Evolutionary conservation across 2,113 vertebrate genomes (phyloP), one percentile per base, ranked within the genome.

Genomic region (Camelus bactrianus): DNA sequence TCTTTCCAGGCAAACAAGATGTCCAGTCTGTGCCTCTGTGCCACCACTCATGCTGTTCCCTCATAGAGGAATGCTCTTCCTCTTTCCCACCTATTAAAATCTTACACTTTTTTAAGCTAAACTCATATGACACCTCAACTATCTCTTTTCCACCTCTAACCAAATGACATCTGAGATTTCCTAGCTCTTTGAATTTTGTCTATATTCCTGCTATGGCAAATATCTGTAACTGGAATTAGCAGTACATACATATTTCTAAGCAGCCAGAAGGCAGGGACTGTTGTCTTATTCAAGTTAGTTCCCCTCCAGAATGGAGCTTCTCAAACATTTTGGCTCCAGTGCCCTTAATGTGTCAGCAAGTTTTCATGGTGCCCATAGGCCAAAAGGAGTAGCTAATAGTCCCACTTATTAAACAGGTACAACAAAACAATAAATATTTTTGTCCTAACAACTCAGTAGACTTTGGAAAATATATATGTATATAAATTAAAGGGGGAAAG

Each of bases 181-280:
- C n/a, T 19, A 62, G 14, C 20, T 92, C 15, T 73, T 93, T 85
- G 32, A 84, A 62, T 88, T 95, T 70, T 48, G 22, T 89, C 69
- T 90, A 5, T 67, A 62, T 42, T 67, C 30, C 3, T 70, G 5
- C 54, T 58, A 95, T 38, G 64, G 38, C 3, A 79, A 70, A 65
- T 69, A 60, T 24, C 72, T 58, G 72, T 70, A 50, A 42, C 9
- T 38, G 20, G 64, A 28, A 14, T 92, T 56, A 73, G n/a, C 17
- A 60, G 5, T 42, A 54, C 17, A 9, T 77, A 48, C 3, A n/a
- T 80, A 15, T 93, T 46, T 93, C 50, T 93, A 67, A 93, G 70
- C 4, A 70, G 28, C 12, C 20, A 14, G 52, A 88, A 88, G 32
- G 11, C 35, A 67, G 28, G 30, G 19, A 42, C 5, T 28, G 24